Evolutionary conservation across 2,113 vertebrate species (phyloP).

Genomic region (Hypanus sabinus): DNA sequence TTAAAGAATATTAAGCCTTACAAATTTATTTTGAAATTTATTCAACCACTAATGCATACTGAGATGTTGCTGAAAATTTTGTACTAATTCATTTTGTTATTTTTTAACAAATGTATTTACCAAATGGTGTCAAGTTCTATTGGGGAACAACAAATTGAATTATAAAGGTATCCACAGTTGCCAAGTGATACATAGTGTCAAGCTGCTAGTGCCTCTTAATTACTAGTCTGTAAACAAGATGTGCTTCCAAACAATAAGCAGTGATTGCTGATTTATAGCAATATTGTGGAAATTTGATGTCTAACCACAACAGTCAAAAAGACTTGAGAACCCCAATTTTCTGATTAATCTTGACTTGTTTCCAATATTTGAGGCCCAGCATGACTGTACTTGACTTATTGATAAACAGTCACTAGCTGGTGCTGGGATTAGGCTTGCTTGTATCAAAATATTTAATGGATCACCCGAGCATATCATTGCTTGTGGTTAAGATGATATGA

Average conservation of each 20-base stretch:
- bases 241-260: neutral
- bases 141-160: neutral
- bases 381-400: neutral
- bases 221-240: neutral
- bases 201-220: neutral
- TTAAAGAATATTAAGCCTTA: neutral
- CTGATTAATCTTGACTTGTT: neutral
- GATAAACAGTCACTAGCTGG: neutral
- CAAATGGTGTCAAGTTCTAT: neutral
- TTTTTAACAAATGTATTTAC: neutral
- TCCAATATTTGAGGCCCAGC: neutral
- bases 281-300: neutral
- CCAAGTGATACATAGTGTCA: neutral
- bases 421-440: neutral
- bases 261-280: too few relatives aligned
- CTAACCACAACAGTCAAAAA: neutral
- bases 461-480: neutral
- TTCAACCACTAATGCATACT: neutral
- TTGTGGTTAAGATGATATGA: neutral
- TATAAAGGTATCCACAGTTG: neutral
- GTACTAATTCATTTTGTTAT: neutral
- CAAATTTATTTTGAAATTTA: neutral
- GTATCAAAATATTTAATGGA: neutral
- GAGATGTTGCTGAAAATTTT: slow-evolving; percentile 7
- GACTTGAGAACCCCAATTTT: neutral